A percentile compares a stretch with the other conserved stretches of the same genome.
phyloP scores from a whole-genome alignment of 1,140 invertebrate genomes.

The Elymnias hypermnestra region DNA sequence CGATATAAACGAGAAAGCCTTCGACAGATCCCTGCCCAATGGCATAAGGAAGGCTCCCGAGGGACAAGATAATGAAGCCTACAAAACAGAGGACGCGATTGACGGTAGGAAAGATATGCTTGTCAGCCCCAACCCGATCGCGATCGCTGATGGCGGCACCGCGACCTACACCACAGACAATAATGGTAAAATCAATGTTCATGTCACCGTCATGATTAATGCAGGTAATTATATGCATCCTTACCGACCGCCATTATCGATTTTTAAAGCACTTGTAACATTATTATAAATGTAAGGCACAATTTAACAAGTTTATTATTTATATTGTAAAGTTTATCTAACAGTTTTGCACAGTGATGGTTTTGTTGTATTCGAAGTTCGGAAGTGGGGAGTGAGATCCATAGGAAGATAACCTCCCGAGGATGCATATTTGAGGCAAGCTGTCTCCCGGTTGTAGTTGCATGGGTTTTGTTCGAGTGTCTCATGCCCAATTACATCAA shows the following conservation, averaged over 20 bases:
- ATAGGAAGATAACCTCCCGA: constrained; percentile 46
- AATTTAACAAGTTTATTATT: constrained; percentile 35
- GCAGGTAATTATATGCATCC: constrained; percentile 79
- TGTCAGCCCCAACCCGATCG: constrained; percentile 56
- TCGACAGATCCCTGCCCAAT: constrained; percentile 52
- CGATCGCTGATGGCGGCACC: constrained; percentile 67
- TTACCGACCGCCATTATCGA: constrained; percentile 56
- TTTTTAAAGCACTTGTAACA: constrained; percentile 42
- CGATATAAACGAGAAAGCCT: constrained; percentile 38
- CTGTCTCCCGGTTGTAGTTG: constrained; percentile 55
- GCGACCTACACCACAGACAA: constrained; percentile 83
- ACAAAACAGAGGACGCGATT: constrained; percentile 77
- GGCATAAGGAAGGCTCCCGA: constrained; percentile 82
- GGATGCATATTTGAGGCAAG: constrained; percentile 75
- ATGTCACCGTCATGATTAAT: constrained; percentile 86
- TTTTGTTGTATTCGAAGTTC: constrained; percentile 22
- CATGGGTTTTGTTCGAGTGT: constrained; percentile 32
- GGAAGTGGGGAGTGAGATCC: constrained; percentile 40
- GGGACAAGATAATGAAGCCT: constrained; percentile 85
- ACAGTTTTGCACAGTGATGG: constrained; percentile 31
- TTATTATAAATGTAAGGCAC: constrained; percentile 43
- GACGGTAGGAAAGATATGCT: constrained; percentile 75
- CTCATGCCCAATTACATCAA: too few species aligned
- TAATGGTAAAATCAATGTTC: constrained; percentile 93
- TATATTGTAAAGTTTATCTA: constrained; percentile 19